A percentile compares a stretch with the other conserved stretches of the same genome.
phyloP scores from a whole-genome alignment of 2,113 vertebrate species.

The Chionodraco myersi region DNA sequence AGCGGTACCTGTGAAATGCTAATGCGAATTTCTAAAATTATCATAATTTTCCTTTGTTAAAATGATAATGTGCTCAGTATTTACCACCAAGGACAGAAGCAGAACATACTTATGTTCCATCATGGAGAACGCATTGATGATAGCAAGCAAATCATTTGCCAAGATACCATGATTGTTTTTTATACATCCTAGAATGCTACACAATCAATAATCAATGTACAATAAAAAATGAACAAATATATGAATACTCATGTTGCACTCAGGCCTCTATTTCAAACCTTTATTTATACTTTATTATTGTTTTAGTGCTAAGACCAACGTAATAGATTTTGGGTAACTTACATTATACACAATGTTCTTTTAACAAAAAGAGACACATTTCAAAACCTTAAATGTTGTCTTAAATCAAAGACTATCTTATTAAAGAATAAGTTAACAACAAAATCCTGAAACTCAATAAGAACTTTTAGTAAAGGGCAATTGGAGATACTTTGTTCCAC shows the following conservation, averaged over 20 bases:
- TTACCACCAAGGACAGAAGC: neutral
- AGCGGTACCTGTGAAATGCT: neutral
- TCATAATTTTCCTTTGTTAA: neutral
- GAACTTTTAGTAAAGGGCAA: neutral
- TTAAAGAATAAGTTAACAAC: neutral
- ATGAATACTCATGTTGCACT: too few species aligned
- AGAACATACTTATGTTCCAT: neutral
- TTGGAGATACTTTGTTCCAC: neutral
- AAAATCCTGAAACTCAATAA: neutral
- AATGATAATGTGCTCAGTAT: neutral
- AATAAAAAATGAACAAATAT: too few species aligned
- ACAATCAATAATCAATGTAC: too few species aligned
- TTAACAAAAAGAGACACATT: neutral
- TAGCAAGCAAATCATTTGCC: too few species aligned
- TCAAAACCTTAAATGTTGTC: too few species aligned
- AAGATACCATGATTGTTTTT: too few species aligned
- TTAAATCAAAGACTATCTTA: neutral
- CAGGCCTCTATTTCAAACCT: too few species aligned
- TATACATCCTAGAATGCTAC: too few species aligned
- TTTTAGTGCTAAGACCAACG: too few species aligned
- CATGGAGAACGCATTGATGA: too few species aligned
- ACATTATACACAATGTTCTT: neutral
- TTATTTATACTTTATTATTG: too few species aligned
- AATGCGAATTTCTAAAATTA: slow-evolving; percentile 19
- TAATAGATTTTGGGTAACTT: too few species aligned